Evolutionary conservation across 2,888 invertebrate genomes (phyloP), one percentile per base, ranked within the genome.

Genomic region (Ommatoiulus sabulosus): DNA sequence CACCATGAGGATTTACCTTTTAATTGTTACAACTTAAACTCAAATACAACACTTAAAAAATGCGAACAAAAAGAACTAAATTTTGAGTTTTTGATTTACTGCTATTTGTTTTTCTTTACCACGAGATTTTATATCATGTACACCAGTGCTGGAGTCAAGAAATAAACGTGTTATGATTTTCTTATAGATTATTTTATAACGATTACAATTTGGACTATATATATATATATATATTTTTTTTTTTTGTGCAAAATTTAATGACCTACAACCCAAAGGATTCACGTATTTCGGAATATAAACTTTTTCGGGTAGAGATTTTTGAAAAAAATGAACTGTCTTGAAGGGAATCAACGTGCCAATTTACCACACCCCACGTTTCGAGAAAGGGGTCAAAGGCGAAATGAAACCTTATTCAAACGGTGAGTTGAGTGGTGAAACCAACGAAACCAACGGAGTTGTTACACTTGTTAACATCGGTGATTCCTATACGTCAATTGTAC

Each of bases 261-360:
- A n/a, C 72, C 72, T 72, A 72, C 72, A 72, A 72, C 72, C 72
- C 72, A 72, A 72, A 72, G 72, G 72, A 72, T 72, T 72, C 72
- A 72, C 72, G 24, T 72, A 12, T 15, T 15, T 52, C 24, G 72
- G 72, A 72, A 72, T 72, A n/a, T 72, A 24, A 72, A 24, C 72
- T 24, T 24, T 72, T 24, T 72, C 6, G 72, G 72, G 72, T 72
- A 72, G 7, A 6, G 72, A 24, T 72, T 72, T 72, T 72, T 6
- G 24, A 72, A 72, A 63, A 63, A 72, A 24, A 72, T 72, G 10
- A 72, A 12, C 72, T 72, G 24, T 72, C 72, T 24, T 72, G 24
- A 8, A 72, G 72, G 72, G 72, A 72, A 72, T 72, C 72, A 72
- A 72, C 72, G 72, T 72, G 72, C 72, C 72, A 72, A 72, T 72